phyloP scores from a whole-genome alignment of 2,113 vertebrate genomes.

The Murina feae region DNA sequence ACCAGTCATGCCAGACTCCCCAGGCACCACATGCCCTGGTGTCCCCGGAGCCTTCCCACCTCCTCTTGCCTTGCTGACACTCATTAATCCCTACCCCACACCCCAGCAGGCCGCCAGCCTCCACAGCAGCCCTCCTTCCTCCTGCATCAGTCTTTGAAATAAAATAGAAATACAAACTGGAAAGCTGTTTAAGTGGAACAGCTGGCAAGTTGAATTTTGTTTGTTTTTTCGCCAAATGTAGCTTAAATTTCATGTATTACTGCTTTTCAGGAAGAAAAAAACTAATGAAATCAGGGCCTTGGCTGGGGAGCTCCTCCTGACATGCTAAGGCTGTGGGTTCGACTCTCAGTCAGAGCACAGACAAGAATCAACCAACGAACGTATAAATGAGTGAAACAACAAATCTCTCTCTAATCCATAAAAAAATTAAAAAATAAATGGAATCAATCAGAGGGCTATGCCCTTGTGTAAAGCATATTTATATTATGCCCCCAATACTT shows the following conservation, averaged over 20 bases:
- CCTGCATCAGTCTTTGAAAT: background rate
- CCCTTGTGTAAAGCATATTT: background rate
- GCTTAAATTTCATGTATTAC: background rate
- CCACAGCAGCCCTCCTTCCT: no score
- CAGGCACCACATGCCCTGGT: background rate
- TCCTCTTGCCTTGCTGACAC: background rate
- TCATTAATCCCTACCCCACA: background rate
- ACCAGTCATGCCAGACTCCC: background rate
- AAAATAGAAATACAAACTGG: constrained; percentile 2
- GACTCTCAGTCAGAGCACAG: background rate
- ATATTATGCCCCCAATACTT: background rate
- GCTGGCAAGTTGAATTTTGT: background rate
- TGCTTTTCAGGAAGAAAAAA: background rate
- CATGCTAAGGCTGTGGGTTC: background rate
- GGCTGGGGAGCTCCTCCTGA: background rate
- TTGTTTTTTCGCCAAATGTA: background rate
- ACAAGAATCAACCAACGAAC: background rate
- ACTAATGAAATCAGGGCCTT: background rate
- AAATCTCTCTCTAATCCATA: background rate
- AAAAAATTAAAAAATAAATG: background rate
- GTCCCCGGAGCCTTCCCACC: background rate
- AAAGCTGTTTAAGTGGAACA: background rate
- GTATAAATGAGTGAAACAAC: background rate
- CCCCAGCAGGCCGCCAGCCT: background rate
- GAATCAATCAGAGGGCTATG: background rate